Evolutionary conservation across 2,888 invertebrate species (phyloP), one percentile per base, ranked within the genome.

Genomic region (Caradrina kadenii): DNA sequence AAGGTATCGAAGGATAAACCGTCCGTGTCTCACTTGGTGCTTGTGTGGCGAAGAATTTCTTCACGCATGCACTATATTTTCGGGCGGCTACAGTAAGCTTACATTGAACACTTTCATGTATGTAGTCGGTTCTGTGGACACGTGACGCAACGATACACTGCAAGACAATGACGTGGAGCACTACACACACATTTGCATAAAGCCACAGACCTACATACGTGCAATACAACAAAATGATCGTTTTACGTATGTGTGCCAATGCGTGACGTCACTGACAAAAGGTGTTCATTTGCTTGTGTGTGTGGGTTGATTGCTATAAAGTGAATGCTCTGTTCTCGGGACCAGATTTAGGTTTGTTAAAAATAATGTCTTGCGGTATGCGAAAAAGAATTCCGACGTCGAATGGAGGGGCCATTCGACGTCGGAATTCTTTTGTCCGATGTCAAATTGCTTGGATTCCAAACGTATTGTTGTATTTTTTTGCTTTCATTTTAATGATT

Each of bases 1-100:
- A 81, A 82, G 76, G 69, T 84, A 81, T 81, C 65, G 80, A 82
- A 79, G 69, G 69, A 74, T 84, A 81, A 83, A 74, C 68, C 63
- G 79, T 63, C 53, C 74, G 39, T 55, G 52, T 53, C 59, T 68
- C 67, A 54, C 53, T 54, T 31, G 11, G 49, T 84, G 54, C 64
- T 61, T 68, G 63, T 53, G 69, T 63, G 35, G 31, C 55, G 21
- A 69, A 69, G 58, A 78, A 69, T 65, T 58, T 53, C 52, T 52
- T 56, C 62, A 65, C 67, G 65, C 77, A 63, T 26, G 19, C 15
- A 49, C 11, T 49, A 1, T 0, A 19, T 17, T 26, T 63, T 50
- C 17, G 45, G 22, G 15, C 21, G 31, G 15, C 17, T 17, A 45
- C 58, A 13, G 21, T 49, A 19, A 31, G 21, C 50, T 22, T n/a